phyloP scores from a whole-genome alignment of 2,888 invertebrate genomes.

The Emmelina monodactyla region DNA sequence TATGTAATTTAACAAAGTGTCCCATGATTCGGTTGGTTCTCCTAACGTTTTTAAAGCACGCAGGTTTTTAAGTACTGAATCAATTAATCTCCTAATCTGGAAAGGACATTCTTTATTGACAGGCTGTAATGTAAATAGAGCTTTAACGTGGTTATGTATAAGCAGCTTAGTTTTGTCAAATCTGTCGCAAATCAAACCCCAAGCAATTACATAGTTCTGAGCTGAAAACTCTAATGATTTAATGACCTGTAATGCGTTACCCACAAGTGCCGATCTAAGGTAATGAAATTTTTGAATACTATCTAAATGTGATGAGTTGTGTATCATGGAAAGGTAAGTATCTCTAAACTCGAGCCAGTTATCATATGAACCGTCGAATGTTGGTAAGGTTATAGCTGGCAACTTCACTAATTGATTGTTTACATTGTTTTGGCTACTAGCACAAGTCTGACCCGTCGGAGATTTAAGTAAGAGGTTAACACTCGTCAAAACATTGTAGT shows the following conservation, averaged over 20 bases:
- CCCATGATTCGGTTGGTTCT: slow-evolving; percentile 13
- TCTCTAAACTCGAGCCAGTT: slow-evolving; percentile 11
- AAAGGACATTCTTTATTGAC: slow-evolving; percentile 4
- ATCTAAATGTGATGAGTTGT: slow-evolving; percentile 4
- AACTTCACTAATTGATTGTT: slow-evolving; percentile 5
- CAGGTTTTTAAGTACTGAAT: slow-evolving; percentile 6
- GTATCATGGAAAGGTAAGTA: slow-evolving; percentile 9
- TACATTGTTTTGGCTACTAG: slow-evolving; percentile 2
- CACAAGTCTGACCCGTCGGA: slow-evolving; percentile 2
- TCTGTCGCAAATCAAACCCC: slow-evolving; percentile 11
- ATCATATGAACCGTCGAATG: slow-evolving; percentile 9
- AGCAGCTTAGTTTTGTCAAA: slow-evolving; percentile 12
- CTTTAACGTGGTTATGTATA: slow-evolving; percentile 11
- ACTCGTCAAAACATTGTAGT: neutral
- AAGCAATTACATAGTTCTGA: slow-evolving; percentile 11
- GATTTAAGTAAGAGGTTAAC: neutral
- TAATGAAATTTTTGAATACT: slow-evolving; percentile 14
- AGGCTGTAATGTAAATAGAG: slow-evolving; percentile 6
- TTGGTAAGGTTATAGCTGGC: slow-evolving; percentile 3
- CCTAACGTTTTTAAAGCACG: slow-evolving; percentile 5
- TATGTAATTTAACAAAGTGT: slow-evolving; percentile 12
- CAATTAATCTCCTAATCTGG: slow-evolving; percentile 6
- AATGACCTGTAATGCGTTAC: slow-evolving; percentile 11
- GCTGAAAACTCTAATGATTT: slow-evolving; percentile 13
- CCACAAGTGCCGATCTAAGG: slow-evolving; percentile 9